phyloP scores from a whole-genome alignment of 2,113 vertebrate species.

The Carassius gibelio region DNA sequence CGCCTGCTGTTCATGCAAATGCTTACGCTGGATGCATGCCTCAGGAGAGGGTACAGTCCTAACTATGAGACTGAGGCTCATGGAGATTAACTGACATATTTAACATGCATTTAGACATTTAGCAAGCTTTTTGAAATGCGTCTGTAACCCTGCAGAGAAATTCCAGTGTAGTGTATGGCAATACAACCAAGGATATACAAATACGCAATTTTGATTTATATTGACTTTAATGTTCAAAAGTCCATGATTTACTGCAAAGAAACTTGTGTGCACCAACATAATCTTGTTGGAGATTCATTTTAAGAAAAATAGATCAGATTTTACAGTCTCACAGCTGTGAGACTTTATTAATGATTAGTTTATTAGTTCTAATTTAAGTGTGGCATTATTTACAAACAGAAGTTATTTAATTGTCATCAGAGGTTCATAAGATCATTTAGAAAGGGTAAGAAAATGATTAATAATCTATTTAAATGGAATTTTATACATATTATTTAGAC shows the following conservation, averaged over 20 bases:
- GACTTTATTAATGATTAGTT: too few species aligned
- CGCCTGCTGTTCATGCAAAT: slow-evolving; percentile 69
- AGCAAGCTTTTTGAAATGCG: neutral
- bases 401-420: too few species aligned
- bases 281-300: neutral
- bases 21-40: slow-evolving; percentile 40
- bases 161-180: neutral
- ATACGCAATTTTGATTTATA: neutral
- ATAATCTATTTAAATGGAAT: too few species aligned
- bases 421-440: too few species aligned
- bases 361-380: too few species aligned
- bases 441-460: too few species aligned
- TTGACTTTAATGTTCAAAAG: neutral
- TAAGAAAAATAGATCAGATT: neutral
- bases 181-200: neutral
- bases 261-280: neutral
- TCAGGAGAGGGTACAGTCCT: slow-evolving; percentile 48
- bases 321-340: neutral
- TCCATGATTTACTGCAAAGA: neutral
- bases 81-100: neutral
- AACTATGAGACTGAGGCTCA: neutral
- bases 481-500: too few species aligned
- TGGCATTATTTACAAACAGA: too few species aligned
- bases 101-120: neutral
- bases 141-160: neutral